Base-by-base conservation (phyloP, 1,140 invertebrate genomes). In the Drosophila saltans region DNA sequence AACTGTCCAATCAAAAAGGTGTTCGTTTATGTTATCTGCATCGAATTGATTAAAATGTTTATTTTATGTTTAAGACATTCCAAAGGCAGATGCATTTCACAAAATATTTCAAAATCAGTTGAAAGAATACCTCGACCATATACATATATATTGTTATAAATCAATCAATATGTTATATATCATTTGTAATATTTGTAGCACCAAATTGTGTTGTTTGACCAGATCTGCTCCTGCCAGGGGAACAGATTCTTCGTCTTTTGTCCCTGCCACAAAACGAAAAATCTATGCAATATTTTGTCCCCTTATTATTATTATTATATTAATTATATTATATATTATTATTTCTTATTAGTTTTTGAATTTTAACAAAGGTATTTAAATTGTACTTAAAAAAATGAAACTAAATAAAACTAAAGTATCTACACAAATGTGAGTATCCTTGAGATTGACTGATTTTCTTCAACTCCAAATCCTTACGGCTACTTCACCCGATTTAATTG, bases 401-500 rank as follows among this genome's bases (percentile, higher is more conserved):
- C 39, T 68, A 80, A 89, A 84, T 75, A 78, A 78, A 89, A 88
- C 83, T 83, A 89, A 78, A 62, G 43, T 84, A 85, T 77, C 69
- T 86, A 66, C 72, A 86, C 64, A 60, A n/a, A 41, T 85, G 45
- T 52, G 82, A 85, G 76, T 86, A 86, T 88, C 82, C 73, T 71
- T 62, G 36, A 21, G 36, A 41, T 45, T 28, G 21, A 26, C 45
- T 28, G 60, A 1, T 2, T 28, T n/a, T 58, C 7, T 2, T 39
- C 7, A 7, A 8, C 33, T 58, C 57, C 16, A 9, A 6, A 7
- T 39, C 4, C 8, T 16, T 11, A 24, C 8, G 16, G 40, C 65
- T 91, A 91, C 39, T 80, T 76, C 78, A 93, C 92, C 66, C 93
- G 93, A 48, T 93, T 93, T 16, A 94, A 69, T 80, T 94, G 93